These are phyloP conservation scores for Melanotus villosus DNA, from an alignment of 2,888 invertebrate species.

Conservation along the genomic window DNA sequence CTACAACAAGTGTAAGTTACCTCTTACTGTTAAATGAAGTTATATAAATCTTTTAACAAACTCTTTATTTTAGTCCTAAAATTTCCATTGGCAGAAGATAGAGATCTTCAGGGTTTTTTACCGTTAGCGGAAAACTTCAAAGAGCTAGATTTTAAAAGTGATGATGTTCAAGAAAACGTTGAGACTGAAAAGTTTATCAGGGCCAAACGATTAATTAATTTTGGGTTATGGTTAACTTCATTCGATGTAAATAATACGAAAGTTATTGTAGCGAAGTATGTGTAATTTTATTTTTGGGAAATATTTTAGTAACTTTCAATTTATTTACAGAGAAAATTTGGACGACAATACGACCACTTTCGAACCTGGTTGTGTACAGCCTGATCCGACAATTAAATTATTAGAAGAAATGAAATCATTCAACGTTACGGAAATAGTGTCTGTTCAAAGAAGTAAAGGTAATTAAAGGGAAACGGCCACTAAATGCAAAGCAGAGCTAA, in stretches of 20 bases:
- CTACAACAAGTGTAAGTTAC: slow-evolving; percentile 71
- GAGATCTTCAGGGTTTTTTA: slow-evolving; percentile 84
- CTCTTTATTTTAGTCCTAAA: slow-evolving; percentile 69
- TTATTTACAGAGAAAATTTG: slow-evolving; percentile 52
- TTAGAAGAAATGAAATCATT: slow-evolving; percentile 73
- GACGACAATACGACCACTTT: slow-evolving; percentile 59
- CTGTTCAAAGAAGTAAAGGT: slow-evolving; percentile 55
- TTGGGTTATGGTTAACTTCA: slow-evolving; percentile 70
- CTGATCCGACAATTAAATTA: slow-evolving; percentile 69
- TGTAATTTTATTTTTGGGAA: slow-evolving; percentile 5
- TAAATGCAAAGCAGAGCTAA: too few species aligned
- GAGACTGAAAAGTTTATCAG: slow-evolving; percentile 69
- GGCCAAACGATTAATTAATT: slow-evolving; percentile 69
- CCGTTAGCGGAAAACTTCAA: slow-evolving; percentile 77
- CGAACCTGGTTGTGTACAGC: slow-evolving; percentile 67
- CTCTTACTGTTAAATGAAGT: background rate
- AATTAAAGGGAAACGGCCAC: too few species aligned
- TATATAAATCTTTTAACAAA: slow-evolving; percentile 12
- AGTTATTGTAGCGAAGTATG: slow-evolving; percentile 50
- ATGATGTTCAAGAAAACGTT: slow-evolving; percentile 65
- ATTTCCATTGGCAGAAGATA: slow-evolving; percentile 84
- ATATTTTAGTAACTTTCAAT: background rate
- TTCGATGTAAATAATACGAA: slow-evolving; percentile 66
- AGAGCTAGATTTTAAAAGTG: slow-evolving; percentile 70
- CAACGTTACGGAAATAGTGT: slow-evolving; percentile 62